phyloP scores from a whole-genome alignment of 2,113 vertebrate species.

The Microtus montanus region DNA sequence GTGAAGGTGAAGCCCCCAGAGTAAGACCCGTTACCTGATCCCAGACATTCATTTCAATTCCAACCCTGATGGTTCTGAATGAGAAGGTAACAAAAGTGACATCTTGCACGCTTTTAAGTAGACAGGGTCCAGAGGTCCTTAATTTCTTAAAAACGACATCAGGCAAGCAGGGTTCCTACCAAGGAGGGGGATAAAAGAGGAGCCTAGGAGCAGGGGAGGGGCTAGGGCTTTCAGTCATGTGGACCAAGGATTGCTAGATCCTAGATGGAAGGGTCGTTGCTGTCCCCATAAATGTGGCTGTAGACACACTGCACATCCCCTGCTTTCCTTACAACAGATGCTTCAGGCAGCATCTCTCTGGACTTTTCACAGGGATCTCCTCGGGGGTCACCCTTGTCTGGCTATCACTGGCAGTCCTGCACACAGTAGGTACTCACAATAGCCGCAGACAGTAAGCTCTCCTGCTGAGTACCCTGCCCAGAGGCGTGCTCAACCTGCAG shows the following conservation, averaged over 20 bases:
- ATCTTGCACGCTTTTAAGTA: background rate
- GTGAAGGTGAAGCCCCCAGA: background rate
- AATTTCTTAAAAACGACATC: background rate
- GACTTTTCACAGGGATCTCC: background rate
- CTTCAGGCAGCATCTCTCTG: background rate
- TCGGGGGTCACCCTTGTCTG: background rate
- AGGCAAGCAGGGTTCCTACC: background rate
- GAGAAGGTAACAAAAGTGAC: background rate
- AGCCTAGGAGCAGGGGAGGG: fast-evolving
- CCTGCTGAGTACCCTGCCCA: background rate
- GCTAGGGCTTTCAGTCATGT: background rate
- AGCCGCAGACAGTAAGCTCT: too few relatives aligned
- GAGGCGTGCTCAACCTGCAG: background rate
- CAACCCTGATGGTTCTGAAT: background rate
- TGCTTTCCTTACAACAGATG: background rate
- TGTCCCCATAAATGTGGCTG: background rate
- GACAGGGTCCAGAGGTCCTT: background rate
- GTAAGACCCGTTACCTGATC: background rate
- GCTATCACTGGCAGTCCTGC: background rate
- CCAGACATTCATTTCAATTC: background rate
- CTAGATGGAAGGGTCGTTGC: background rate
- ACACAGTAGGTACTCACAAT: background rate
- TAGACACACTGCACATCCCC: background rate
- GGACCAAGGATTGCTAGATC: background rate
- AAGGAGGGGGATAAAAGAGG: background rate